These are phyloP conservation scores for Ditula angustiorana DNA, from an alignment of 2,888 invertebrate genomes.

Conservation along the genomic window DNA sequence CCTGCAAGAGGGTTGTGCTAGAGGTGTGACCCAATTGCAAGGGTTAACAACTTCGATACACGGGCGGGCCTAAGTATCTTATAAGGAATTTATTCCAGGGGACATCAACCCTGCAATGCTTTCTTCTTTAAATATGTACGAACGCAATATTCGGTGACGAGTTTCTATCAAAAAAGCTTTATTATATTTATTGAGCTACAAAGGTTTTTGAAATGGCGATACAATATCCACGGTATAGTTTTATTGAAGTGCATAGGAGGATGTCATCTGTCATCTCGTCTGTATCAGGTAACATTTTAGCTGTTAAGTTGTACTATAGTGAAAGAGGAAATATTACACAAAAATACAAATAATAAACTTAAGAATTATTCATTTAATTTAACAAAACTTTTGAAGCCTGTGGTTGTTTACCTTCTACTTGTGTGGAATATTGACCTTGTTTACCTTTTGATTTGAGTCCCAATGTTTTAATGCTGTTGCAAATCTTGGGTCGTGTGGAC, in stretches of 20 bases:
- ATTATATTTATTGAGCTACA: conserved; percentile 58
- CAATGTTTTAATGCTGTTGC: too few relatives aligned
- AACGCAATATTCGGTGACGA: conserved; percentile 61
- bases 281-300: conserved; percentile 30
- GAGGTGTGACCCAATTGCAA: conserved; percentile 85
- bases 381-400: too few relatives aligned
- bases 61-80: conserved; percentile 85
- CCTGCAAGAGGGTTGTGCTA: conserved; percentile 86
- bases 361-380: too few relatives aligned
- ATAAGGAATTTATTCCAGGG: conserved; percentile 83
- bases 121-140: conserved; percentile 61
- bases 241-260: conserved; percentile 37
- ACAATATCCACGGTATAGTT: conserved; percentile 24
- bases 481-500: too few relatives aligned
- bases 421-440: too few relatives aligned
- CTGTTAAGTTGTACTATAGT: neutral
- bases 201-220: conserved; percentile 50
- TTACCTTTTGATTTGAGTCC: too few relatives aligned
- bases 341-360: neutral
- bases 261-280: conserved; percentile 31
- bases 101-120: conserved; percentile 63
- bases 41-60: conserved; percentile 86
- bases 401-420: too few relatives aligned
- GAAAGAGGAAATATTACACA: neutral
- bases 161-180: conserved; percentile 43